Base-by-base conservation (phyloP, 2,888 invertebrate species). In the Diarsia rubi region DNA sequence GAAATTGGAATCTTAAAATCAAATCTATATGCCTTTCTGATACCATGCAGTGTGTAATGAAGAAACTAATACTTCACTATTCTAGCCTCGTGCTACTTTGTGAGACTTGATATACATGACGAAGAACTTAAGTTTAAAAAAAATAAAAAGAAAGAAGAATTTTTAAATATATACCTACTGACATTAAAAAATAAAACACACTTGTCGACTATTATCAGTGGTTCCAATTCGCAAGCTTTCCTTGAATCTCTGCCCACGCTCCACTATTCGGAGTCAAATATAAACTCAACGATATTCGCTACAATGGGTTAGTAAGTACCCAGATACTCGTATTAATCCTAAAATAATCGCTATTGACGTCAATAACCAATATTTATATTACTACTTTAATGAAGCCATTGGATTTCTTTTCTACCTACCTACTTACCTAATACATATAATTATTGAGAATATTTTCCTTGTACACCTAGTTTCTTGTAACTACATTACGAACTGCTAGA, bases 241-340 rank as follows among this genome's bases (percentile, higher is more conserved):
- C 45, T 45, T 42, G 45, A 27, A n/a, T 49, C n/a, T 8, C 21
- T 14, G n/a, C 37, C 54, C 42, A 47, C 45, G 66, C 66, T n/a
- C 8, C 12, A 42, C 37, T 14, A 66, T 47, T 11, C n/a, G n/a
- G 37, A 44, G 19, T 14, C 19, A 57, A 76, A 57, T 74, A 54
- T 67, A 67, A 75, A 67, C 27, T 31, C 47, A 12, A 75, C 47
- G n/a, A n/a, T 45, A 16, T 27, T 74, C 16, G n/a, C 24, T 75
- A 45, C 44, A 49, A 42, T 62, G 37, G 19, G n/a, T 19, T 27
- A 16, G 3, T 73, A 73, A 0, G 8, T n/a, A 44, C 27, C 14
- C 37, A 74, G 59, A n/a, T 49, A n/a, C n/a, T n/a, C n/a, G n/a
- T n/a, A 42, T 42, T 73, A 74, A n/a, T 60, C n/a, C 27, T 72